Evolutionary conservation across 1,140 invertebrate species (phyloP), one percentile per base, ranked within the genome.

Genomic region (Conopomorpha cramerella): DNA sequence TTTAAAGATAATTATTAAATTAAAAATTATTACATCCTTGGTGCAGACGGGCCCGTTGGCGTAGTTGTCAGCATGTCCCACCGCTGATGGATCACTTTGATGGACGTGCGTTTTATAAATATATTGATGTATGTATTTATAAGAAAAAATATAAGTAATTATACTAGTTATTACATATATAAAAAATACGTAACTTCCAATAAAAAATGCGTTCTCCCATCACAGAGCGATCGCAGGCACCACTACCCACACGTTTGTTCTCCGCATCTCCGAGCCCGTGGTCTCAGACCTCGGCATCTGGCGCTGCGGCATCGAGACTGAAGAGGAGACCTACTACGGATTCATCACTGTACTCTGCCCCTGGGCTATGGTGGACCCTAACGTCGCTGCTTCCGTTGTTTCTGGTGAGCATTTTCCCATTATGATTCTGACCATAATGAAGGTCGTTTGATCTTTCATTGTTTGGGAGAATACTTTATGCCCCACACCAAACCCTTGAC

Each of bases 301-400:
- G 68, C 54, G 68, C 0, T 73, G 68, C 23, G 57, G 42, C 8
- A 35, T 73, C 12, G 48, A 66, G 16, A 64, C 68, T 1, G 50
- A 43, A 3, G 14, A 30, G 0, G 49, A 61, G 2, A 55, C 36
- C 3, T 55, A 58, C 41, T 67, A 53, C 19, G 68, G 59, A 0
- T 67, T 66, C 45, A 37, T 70, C 0, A 35, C 23, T 4, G 61
- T 61, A 0, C 16, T 52, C 0, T 51, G 43, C 13, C 54, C 54
- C 0, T 62, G 49, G 49, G 40, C 44, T 4, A 41, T 58, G 43
- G 32, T 39, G 14, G 53, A 55, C 28, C 48, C 51, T 10, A 55
- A 57, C 36, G 34, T 51, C 1, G 48, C 48, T 2, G 60, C 56
- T 23, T 28, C 28, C 27, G 36, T 66, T 15, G 18, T 50, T 1